Conservation (phyloP, 2,797 vertebrate genomes). For the Thripadectes ignobilis region DNA sequence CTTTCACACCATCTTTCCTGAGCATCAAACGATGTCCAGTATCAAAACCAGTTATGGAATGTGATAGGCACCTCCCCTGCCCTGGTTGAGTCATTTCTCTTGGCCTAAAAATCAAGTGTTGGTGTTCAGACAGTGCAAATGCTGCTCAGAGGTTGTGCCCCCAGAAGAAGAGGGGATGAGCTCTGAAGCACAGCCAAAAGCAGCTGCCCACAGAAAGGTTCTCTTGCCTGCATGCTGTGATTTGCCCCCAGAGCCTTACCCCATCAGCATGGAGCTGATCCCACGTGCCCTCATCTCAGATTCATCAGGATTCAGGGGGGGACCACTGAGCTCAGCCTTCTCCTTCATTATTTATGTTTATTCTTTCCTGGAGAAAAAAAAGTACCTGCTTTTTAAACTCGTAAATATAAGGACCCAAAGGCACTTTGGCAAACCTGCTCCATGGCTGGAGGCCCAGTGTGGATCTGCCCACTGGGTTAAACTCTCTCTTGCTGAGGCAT, state of each 20-base stretch:
- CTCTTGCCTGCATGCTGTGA: background rate
- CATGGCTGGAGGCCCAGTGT: background rate
- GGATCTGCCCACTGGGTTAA: background rate
- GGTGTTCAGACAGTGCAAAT: background rate
- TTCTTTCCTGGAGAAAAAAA: background rate
- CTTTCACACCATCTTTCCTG: background rate
- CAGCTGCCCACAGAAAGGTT: background rate
- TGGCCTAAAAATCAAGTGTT: background rate
- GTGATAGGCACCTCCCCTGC: background rate
- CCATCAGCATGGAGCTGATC: fast-evolving
- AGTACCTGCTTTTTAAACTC: slow-evolving; percentile 62
- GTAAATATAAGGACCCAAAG: slow-evolving; percentile 54
- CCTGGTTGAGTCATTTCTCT: background rate
- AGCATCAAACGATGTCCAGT: background rate
- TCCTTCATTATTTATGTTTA: slow-evolving; percentile 37
- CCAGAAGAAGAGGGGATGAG: background rate
- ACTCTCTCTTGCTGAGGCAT: background rate
- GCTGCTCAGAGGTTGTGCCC: background rate
- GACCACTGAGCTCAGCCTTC: background rate
- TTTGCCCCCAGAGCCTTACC: background rate
- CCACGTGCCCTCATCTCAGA: background rate
- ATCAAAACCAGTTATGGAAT: background rate
- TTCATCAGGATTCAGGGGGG: background rate
- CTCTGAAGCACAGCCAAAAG: background rate
- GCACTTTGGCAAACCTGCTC: slow-evolving; percentile 49